Conservation (phyloP, 1,140 invertebrate species). For the Sycophaga agraensis region DNA sequence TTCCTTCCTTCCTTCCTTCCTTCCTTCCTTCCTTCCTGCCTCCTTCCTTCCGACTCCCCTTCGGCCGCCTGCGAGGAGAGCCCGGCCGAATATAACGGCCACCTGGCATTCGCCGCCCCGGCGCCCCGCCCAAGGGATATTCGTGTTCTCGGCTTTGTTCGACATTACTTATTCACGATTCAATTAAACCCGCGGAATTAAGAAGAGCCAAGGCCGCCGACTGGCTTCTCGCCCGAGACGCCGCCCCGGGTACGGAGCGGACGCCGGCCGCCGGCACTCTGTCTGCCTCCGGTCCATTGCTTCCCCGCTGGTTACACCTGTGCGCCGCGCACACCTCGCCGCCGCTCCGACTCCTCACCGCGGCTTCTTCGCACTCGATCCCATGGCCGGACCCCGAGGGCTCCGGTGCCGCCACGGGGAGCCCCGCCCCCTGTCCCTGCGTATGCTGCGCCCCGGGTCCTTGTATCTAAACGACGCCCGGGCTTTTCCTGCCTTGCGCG, state of each 20-base stretch:
- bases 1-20: slow-evolving; percentile 9
- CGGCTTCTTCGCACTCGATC: no score
- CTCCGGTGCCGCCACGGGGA: no score
- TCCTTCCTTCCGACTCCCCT: slow-evolving; percentile 1
- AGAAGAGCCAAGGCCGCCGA: background rate
- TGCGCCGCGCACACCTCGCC: no score
- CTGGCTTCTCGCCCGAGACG: no score
- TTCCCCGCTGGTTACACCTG: no score
- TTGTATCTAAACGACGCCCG: no score
- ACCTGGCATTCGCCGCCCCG: slow-evolving; percentile 11
- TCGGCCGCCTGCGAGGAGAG: background rate
- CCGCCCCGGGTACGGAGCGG: background rate
- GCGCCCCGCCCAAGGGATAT: background rate
- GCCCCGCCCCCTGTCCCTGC: no score
- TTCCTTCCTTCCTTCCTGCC: background rate
- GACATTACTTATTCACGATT: slow-evolving; percentile 26
- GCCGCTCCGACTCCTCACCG: no score
- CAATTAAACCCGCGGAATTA: slow-evolving; percentile 15
- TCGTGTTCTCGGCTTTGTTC: slow-evolving; percentile 28
- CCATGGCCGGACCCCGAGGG: no score
- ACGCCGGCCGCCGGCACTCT: no score
- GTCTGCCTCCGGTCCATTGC: no score
- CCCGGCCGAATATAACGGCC: slow-evolving; percentile 18
- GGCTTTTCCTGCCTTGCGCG: background rate
- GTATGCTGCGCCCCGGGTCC: no score